Percentiles rank a stretch among this genome's conserved stretches.
Evolutionary conservation across 2,888 invertebrate species (phyloP).

Genomic region (Ochropleura plecta): DNA sequence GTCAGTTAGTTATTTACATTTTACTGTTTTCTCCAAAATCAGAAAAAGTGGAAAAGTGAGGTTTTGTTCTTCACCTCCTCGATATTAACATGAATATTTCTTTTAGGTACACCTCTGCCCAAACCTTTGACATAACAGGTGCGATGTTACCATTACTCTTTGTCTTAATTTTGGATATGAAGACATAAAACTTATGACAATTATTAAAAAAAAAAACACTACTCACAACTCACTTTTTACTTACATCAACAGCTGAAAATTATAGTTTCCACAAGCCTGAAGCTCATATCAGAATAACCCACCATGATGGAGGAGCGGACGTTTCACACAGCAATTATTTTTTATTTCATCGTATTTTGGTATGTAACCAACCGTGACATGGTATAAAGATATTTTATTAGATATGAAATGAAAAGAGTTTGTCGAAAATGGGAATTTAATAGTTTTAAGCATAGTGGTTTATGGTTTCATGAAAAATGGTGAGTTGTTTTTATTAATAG

Average conservation of each 20-base stretch:
- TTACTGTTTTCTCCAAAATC: no score
- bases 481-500: background rate
- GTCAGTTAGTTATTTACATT: no score
- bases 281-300: constrained; percentile 14
- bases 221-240: background rate
- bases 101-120: background rate
- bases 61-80: no score
- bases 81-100: no score
- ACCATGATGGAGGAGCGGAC: background rate
- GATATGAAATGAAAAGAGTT: constrained; percentile 36
- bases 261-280: constrained; percentile 1
- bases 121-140: background rate
- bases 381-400: constrained; percentile 40
- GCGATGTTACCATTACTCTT: background rate
- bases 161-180: background rate
- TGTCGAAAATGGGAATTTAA: constrained; percentile 33
- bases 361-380: constrained; percentile 51
- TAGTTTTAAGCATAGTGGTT: constrained; percentile 20
- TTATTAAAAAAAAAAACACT: background rate
- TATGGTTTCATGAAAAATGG: background rate
- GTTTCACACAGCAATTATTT: constrained; percentile 55
- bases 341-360: constrained; percentile 51
- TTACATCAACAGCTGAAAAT: background rate
- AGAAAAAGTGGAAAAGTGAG: no score
- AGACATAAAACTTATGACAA: no score